Evolutionary conservation across 2,113 vertebrate species (phyloP).

Genomic region (Bubo bubo): DNA sequence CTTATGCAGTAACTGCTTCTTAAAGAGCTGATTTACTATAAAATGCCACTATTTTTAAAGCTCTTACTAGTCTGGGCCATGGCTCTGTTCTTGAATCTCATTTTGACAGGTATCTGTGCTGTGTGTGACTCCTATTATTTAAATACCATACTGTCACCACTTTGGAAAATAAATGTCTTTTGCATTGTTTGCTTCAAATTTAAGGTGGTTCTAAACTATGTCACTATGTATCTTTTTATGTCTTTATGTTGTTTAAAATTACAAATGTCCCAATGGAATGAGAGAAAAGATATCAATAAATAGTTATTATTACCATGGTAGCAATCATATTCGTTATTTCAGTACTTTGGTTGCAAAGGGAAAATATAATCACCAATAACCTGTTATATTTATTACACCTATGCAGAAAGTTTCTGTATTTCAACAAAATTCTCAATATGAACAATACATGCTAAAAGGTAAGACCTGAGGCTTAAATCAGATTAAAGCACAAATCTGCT

Average conservation of each 20-base stretch:
- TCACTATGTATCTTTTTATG: background rate
- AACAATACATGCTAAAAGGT: background rate
- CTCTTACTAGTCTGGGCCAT: background rate
- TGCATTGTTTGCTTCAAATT: background rate
- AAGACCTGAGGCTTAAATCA: constrained; percentile 13
- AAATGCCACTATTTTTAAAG: background rate
- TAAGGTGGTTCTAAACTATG: background rate
- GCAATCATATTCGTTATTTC: background rate
- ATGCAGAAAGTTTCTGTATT: background rate
- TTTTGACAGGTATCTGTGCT: background rate
- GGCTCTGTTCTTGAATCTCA: background rate
- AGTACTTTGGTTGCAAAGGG: background rate
- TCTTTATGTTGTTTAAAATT: background rate
- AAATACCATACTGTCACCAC: background rate
- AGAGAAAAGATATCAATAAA: background rate
- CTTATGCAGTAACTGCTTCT: background rate
- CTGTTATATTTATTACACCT: background rate
- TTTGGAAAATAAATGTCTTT: background rate
- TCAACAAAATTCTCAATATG: background rate
- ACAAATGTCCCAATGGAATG: background rate
- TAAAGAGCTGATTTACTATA: background rate
- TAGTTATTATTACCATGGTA: background rate
- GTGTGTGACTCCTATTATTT: background rate
- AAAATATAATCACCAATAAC: background rate
- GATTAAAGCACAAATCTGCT: constrained; percentile 33